Percentiles rank a stretch among this genome's conserved stretches.
Conservation (phyloP, 2,888 invertebrate species). For the Diplazon laetatorius region DNA sequence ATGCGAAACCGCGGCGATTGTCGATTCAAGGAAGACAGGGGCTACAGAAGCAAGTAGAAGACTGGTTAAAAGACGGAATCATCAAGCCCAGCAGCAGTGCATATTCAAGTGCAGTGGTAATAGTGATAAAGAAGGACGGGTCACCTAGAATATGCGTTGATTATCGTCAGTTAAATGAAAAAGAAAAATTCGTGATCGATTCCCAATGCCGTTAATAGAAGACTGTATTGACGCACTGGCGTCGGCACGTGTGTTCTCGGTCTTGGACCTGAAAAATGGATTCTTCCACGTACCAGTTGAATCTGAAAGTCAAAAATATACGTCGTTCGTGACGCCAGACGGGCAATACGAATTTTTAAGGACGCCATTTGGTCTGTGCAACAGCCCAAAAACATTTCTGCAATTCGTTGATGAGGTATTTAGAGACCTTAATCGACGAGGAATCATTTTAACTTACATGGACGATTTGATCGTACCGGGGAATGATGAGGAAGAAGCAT, state of each 20-base stretch:
- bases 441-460: conserved; percentile 48
- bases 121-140: conserved; percentile 66
- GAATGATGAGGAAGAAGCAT: conserved; percentile 41
- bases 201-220: conserved; percentile 69
- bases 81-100: conserved; percentile 56
- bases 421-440: conserved; percentile 26
- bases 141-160: too few relatives aligned
- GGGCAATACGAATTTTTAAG: conserved; percentile 65
- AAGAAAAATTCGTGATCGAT: conserved; percentile 63
- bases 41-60: too few relatives aligned
- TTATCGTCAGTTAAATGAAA: conserved; percentile 65
- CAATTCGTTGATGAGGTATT: conserved; percentile 60
- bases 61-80: too few relatives aligned
- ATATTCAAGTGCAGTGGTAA: conserved; percentile 63
- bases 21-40: conserved; percentile 56
- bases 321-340: conserved; percentile 66
- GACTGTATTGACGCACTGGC: conserved; percentile 63
- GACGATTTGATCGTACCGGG: conserved; percentile 61
- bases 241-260: conserved; percentile 39
- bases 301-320: conserved; percentile 63
- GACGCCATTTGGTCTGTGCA: conserved; percentile 60
- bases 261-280: conserved; percentile 65
- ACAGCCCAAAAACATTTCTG: conserved; percentile 54
- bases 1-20: conserved; percentile 22
- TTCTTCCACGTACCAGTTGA: conserved; percentile 68